Evolutionary conservation across 1,140 invertebrate genomes (phyloP), one percentile per base, ranked within the genome.

Genomic region (Drosophila kepulauana): DNA sequence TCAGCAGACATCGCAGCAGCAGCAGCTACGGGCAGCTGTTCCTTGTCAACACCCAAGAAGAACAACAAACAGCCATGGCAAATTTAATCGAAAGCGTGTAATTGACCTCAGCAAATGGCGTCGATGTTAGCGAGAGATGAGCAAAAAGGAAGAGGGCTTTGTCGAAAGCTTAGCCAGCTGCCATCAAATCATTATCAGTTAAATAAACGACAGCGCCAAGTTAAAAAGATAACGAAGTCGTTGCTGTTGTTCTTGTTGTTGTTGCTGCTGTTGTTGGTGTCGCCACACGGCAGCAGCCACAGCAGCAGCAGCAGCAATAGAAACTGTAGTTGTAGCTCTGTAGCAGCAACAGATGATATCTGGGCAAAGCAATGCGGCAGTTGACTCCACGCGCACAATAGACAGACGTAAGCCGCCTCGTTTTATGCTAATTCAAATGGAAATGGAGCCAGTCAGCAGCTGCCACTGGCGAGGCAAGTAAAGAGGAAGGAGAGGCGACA

Each of bases 11-110:
- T 49, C 58, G 61, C 41, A 69, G 49, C 56, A 63, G 56, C 49
- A 54, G 66, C 57, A 5, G 30, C 51, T 10, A 13, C 51, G 62
- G 79, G 67, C 84, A 88, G 84, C 84, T 88, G 84, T 89, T 88
- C 78, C 77, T 77, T 84, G 84, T 88, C 84, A 88, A 89, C 84
- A 89, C 85, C 74, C 74, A 66, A 28, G 54, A 52, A 48, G 20
- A 61, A 13, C 52, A 64, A 51, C 56, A 64, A 58, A 54, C 58
- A 66, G 75, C 80, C 80, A 68, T 89, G 73, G 84, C 86, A 87
- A 88, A 88, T 88, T 88, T 88, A 88, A 88, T 88, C 84, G 84
- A 88, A 88, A 88, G 84, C 84, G 84, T 89, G 84, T 88, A 88
- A 88, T 88, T 88, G 84, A 88, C 84, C 84, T 88, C 84, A 88